Base-by-base conservation (phyloP, 2,888 invertebrate species). In the Dicycla oo region DNA sequence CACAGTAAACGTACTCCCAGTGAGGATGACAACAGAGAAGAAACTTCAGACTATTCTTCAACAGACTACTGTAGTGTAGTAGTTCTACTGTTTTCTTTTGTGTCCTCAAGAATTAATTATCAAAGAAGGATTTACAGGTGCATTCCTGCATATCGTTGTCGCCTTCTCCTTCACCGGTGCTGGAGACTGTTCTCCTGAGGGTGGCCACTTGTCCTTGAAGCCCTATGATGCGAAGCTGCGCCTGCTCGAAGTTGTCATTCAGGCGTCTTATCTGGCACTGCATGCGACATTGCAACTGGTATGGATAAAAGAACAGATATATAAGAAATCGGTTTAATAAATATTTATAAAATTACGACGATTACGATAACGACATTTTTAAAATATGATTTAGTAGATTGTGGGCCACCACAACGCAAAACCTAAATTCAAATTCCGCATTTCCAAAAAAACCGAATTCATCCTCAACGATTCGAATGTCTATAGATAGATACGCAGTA, bases 201-300 rank as follows among this genome's bases (percentile, higher is more conserved):
- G 97, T 96, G 84, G 97, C 96, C 1, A 97, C 97, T 70, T 97
- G 97, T 0, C 97, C 96, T 87, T 97, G 97, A 51, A 97, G 91
- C 2, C 97, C 97, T 40, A 97, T 92, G 63, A 97, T 97, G 26
- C 97, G 95, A 83, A 97, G 94, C 84, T 97, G 97, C 0, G 97
- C 97, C 84, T 97, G 97, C 77, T 97, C 97, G 85, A 98, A 97
- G 90, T 97, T 97, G 81, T 97, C 97, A 80, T 97, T 97, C 84
- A 97, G 88, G 54, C 97, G 97, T 82, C 96, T 96, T 71, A 97
- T 97, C 91, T 98, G 97, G 83, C 97, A 96, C 85, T 97, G 97
- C 97, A 97, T 97, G 83, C 97, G 97, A 83, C 96, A 96, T 85
- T 97, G 96, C 53, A 97, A 95, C 97, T 95, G 95, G 7, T 23